These are phyloP conservation scores for Rhopalosiphum padi DNA, from an alignment of 1,140 invertebrate species.

Conservation along the genomic window DNA sequence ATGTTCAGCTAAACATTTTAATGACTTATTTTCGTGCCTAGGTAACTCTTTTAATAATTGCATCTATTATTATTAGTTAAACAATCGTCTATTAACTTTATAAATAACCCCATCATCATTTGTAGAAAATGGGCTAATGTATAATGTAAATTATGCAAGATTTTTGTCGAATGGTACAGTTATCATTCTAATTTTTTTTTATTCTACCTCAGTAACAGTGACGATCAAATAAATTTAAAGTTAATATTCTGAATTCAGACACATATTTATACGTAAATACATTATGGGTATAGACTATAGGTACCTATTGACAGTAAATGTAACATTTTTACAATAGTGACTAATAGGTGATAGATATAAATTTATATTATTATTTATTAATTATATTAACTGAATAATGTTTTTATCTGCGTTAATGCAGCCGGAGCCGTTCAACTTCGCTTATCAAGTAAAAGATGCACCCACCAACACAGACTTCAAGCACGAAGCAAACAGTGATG, in stretches of 20 bases:
- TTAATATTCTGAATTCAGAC: not conserved
- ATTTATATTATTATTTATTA: not conserved
- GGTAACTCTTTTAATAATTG: not conserved
- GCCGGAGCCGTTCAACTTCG: conserved; percentile 81
- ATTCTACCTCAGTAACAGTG: not conserved
- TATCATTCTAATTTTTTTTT: not conserved
- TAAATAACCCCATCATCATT: not conserved
- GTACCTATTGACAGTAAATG: no score
- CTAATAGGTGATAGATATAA: not conserved
- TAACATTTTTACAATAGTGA: no score
- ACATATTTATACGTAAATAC: not conserved
- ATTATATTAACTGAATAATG: not conserved
- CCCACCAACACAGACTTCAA: conserved; percentile 77
- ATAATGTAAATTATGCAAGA: not conserved
- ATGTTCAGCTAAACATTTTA: not conserved
- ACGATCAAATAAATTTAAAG: not conserved
- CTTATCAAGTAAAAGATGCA: conserved; percentile 79
- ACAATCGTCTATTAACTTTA: not conserved
- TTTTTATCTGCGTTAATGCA: conserved; percentile 60
- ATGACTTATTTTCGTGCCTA: not conserved
- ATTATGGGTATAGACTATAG: no score
- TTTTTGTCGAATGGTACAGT: not conserved
- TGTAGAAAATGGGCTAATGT: not conserved
- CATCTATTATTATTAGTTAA: not conserved
- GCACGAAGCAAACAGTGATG: conserved; percentile 75